Percentiles rank a stretch among this genome's conserved stretches.
These are phyloP conservation scores for Sebastes vulpes DNA, from an alignment of 2,797 vertebrate genomes.

Conservation along the genomic window DNA sequence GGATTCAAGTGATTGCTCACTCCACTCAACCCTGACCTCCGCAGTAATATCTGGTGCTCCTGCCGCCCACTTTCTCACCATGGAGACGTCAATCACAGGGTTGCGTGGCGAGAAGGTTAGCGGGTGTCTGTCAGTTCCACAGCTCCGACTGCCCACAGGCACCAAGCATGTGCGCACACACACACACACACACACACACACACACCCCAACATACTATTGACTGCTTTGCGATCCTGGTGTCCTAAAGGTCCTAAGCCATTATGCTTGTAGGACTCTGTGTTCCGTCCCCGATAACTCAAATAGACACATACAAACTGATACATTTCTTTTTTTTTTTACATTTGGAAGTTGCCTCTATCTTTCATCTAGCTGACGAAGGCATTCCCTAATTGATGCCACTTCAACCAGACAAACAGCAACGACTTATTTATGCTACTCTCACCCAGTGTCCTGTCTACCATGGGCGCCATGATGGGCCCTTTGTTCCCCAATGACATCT, in stretches of 20 bases:
- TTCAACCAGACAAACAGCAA: neutral
- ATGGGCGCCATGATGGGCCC: neutral
- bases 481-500: neutral
- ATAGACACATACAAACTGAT: neutral
- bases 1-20: constrained; percentile 70
- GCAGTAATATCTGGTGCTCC: constrained; percentile 74
- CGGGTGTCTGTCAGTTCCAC: constrained; percentile 69
- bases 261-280: neutral
- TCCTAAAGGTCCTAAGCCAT: constrained; percentile 26
- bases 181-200: neutral
- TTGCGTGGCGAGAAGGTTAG: constrained; percentile 65
- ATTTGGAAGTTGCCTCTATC: neutral
- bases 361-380: neutral
- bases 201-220: neutral
- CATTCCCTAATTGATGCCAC: neutral
- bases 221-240: neutral
- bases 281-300: neutral
- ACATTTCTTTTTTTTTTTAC: neutral
- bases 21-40: constrained; percentile 79
- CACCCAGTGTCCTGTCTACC: neutral
- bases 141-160: constrained; percentile 34
- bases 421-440: neutral
- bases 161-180: neutral
- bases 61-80: constrained; percentile 68
- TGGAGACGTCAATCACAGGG: constrained; percentile 79